Conservation (phyloP, 2,797 vertebrate genomes). For the Phrynocephalus forsythii region DNA sequence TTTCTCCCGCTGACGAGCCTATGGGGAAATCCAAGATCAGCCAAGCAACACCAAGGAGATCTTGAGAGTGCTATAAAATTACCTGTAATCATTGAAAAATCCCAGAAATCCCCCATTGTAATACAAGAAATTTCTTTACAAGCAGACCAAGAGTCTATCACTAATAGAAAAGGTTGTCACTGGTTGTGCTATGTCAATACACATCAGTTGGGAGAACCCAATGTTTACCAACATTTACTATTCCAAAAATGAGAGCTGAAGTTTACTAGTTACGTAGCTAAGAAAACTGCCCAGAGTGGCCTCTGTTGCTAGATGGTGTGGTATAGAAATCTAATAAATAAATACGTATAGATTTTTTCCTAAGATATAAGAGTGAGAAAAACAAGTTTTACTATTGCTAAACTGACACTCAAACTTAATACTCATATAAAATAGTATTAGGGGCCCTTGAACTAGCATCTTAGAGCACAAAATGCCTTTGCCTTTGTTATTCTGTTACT, state of each 20-base stretch:
- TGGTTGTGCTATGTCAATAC: background rate
- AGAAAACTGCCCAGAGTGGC: too few species aligned
- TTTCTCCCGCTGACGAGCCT: constrained; percentile 95
- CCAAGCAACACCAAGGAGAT: background rate
- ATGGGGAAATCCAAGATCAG: background rate
- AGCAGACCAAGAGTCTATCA: background rate
- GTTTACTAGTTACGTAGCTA: too few species aligned
- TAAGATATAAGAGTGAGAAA: background rate
- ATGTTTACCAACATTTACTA: background rate
- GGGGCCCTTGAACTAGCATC: background rate
- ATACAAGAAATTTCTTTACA: constrained; percentile 6
- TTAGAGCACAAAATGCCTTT: background rate
- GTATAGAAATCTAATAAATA: too few species aligned
- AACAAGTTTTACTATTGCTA: background rate
- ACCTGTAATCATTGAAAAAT: background rate
- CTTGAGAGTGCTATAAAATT: constrained; percentile 14
- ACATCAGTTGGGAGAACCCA: background rate
- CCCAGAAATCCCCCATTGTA: background rate
- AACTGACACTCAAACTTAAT: background rate
- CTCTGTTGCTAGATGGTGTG: too few species aligned
- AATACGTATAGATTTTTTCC: background rate
- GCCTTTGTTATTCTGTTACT: too few species aligned
- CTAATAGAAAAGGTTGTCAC: background rate
- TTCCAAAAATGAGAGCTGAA: background rate
- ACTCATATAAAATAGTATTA: background rate